Evolutionary conservation across 2,797 vertebrate genomes (phyloP), one percentile per base, ranked within the genome.

Genomic region (Simalia tracyae): DNA sequence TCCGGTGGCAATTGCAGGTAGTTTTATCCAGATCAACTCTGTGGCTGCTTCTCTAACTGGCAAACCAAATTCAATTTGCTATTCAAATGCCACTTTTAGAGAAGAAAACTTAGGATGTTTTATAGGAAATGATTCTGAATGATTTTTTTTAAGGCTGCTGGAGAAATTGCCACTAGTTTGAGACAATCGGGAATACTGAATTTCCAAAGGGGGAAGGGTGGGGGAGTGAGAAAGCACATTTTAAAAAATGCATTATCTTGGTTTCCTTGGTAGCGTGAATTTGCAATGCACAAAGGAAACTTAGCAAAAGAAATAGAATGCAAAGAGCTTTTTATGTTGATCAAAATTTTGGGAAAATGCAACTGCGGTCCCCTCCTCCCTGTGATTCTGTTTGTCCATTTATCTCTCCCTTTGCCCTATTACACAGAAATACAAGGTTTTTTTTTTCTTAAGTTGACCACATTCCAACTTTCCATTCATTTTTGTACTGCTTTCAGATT

Each of bases 401-500:
- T 87, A 17, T 81, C 31, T 0, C 31, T 56, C n/a, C 22, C 60
- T 19, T 89, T 54, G 22, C 15, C 42, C 6, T 57, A 26, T 66
- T 84, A 50, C 42, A 46, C 19, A 81, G 42, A 88, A 22, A 54
- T 63, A 26, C 11, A 31, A 4, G 42, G 31, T 50, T 17, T 0
- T 54, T 31, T 15, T 59, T 26, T 10, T 31, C 9, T 86, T 14
- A 36, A 56, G 46, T 61, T 86, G 26, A 14, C 19, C 31, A 57
- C 19, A 24, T 89, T 89, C 90, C 87, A 76, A 76, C 4, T 86
- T 72, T 89, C 88, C 88, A 60, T 81, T 89, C 66, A 42, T 50
- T 64, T 90, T 56, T 84, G 15, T 3, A 56, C n/a, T 86, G 68
- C 54, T 42, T 84, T 84, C 46, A 42, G 68, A 72, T 36, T 66